Conservation (phyloP, 2,888 invertebrate species). For the Ichneumon xanthorius region DNA sequence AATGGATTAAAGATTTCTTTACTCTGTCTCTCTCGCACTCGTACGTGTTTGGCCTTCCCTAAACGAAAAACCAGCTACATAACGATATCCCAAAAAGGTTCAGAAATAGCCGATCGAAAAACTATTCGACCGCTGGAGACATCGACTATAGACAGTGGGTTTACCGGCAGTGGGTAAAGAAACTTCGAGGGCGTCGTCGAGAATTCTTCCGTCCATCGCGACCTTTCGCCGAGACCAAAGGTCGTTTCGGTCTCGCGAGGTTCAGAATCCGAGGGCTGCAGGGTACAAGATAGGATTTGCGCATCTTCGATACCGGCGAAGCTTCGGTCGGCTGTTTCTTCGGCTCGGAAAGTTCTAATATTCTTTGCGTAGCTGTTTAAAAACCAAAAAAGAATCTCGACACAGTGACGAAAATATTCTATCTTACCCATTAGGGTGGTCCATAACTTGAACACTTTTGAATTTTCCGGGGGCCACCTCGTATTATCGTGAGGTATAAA, state of each 20-base stretch:
- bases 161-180: slow-evolving; percentile 17
- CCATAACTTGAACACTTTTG: too few relatives aligned
- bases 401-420: neutral
- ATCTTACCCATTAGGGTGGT: too few relatives aligned
- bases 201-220: neutral
- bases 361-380: slow-evolving; percentile 1
- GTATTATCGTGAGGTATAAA: too few relatives aligned
- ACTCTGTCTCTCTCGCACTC: too few relatives aligned
- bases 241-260: slow-evolving; percentile 32
- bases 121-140: too few relatives aligned
- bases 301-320: neutral
- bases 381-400: neutral
- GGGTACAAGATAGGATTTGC: slow-evolving; percentile 4
- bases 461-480: too few relatives aligned
- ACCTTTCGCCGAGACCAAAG: neutral
- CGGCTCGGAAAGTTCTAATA: slow-evolving; percentile 35
- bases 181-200: slow-evolving; percentile 18
- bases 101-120: too few relatives aligned
- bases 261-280: slow-evolving; percentile 17
- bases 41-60: too few relatives aligned
- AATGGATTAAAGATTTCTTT: too few relatives aligned
- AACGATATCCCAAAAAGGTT: too few relatives aligned
- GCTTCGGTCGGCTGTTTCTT: slow-evolving; percentile 16
- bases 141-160: neutral
- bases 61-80: too few relatives aligned